These are phyloP conservation scores for Pocillopora grandis DNA, from an alignment of 92 coral and sea anemone genomes.

Conservation along the genomic window DNA sequence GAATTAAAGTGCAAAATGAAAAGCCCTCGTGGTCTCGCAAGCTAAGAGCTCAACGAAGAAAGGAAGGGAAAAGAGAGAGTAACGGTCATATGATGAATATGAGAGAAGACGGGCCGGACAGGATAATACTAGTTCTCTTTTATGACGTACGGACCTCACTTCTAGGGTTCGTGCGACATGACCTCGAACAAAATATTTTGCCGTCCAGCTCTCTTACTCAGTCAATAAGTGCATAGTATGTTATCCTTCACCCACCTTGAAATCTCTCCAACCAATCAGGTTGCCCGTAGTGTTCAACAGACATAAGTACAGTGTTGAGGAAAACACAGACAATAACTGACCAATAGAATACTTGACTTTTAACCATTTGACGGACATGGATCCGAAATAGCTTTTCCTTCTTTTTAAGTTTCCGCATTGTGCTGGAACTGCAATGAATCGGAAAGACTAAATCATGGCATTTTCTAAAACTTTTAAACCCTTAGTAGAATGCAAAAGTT, in stretches of 20 bases:
- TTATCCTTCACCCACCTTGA: conserved; percentile 65
- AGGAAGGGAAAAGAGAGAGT: not conserved
- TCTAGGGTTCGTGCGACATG: too few relatives aligned
- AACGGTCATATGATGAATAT: too few relatives aligned
- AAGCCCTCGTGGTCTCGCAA: too few relatives aligned
- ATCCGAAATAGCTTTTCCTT: conserved; percentile 73
- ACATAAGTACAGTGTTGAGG: conserved; percentile 87
- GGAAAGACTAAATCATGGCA: too few relatives aligned
- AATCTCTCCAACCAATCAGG: conserved; percentile 68
- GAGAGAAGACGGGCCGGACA: too few relatives aligned
- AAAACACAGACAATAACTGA: conserved; percentile 92
- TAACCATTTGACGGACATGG: conserved; percentile 77
- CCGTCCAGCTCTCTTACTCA: too few relatives aligned
- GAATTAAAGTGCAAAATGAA: too few relatives aligned
- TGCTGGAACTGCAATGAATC: conserved; percentile 20
- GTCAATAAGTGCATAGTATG: too few relatives aligned
- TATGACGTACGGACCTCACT: too few relatives aligned
- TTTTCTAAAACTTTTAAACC: not conserved
- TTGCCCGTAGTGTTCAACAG: conserved; percentile 87
- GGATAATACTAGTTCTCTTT: too few relatives aligned
- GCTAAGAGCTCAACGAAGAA: too few relatives aligned
- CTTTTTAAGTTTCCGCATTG: conserved; percentile 71
- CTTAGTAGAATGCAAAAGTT: not conserved
- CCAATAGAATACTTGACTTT: conserved; percentile 93
- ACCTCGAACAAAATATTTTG: too few relatives aligned